phyloP scores from a whole-genome alignment of 1,140 invertebrate genomes.

The Tetranychus cinnabarinus region DNA sequence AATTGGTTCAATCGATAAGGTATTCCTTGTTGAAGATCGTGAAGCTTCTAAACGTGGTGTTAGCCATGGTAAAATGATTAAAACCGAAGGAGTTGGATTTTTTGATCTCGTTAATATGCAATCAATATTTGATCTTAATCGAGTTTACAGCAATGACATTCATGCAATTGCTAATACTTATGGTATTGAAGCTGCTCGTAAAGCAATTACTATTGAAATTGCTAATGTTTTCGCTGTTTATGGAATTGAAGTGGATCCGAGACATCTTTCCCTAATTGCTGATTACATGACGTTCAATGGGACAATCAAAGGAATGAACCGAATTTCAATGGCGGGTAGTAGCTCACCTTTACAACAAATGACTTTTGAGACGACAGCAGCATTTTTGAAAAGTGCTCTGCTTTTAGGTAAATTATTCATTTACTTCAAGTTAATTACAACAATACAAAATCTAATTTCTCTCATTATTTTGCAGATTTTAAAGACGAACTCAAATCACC shows the following conservation, averaged over 20 bases:
- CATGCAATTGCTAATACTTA: constrained; percentile 61
- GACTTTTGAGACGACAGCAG: constrained; percentile 80
- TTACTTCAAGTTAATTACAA: constrained; percentile 2
- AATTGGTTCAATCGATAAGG: constrained; percentile 11
- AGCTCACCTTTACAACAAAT: constrained; percentile 79
- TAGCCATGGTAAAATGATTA: constrained; percentile 21
- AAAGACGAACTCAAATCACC: constrained; percentile 56
- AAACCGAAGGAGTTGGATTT: constrained; percentile 88
- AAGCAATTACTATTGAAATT: constrained; percentile 66
- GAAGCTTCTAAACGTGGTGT: constrained; percentile 5
- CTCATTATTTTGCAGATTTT: constrained; percentile 26
- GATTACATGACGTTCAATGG: constrained; percentile 97
- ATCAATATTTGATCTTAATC: constrained; percentile 55
- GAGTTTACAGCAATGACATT: constrained; percentile 80
- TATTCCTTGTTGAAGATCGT: constrained; percentile 13
- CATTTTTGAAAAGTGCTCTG: constrained; percentile 59
- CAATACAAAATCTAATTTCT: background rate
- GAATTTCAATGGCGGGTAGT: constrained; percentile 61
- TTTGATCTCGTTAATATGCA: constrained; percentile 62
- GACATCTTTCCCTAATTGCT: constrained; percentile 74
- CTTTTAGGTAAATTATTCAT: constrained; percentile 24
- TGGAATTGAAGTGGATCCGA: constrained; percentile 74
- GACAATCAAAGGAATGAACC: constrained; percentile 60
- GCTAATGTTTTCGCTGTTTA: constrained; percentile 83
- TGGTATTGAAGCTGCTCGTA: constrained; percentile 83